phyloP scores from a whole-genome alignment of 2,797 vertebrate genomes.

The Bradypodion ventrale region DNA sequence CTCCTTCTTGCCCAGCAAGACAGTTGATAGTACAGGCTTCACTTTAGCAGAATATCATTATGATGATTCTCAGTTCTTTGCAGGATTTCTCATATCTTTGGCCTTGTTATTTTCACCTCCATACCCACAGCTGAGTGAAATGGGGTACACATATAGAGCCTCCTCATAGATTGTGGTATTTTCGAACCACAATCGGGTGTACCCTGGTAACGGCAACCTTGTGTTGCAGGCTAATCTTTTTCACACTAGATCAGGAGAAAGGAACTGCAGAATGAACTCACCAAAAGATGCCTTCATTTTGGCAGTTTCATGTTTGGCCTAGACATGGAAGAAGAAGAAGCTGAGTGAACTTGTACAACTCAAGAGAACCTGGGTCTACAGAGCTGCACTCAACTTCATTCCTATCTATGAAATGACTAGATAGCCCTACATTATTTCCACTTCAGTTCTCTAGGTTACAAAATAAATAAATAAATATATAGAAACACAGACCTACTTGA shows the following conservation, averaged over 20 bases:
- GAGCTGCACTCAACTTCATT: not conserved
- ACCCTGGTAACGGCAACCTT: too few relatives aligned
- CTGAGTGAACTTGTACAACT: not conserved
- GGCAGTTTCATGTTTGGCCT: too few relatives aligned
- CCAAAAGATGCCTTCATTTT: too few relatives aligned
- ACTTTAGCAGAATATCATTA: not conserved
- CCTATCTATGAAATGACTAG: not conserved
- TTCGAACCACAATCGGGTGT: too few relatives aligned
- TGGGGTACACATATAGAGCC: too few relatives aligned
- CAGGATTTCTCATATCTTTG: not conserved
- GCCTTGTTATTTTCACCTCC: not conserved
- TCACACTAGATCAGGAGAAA: too few relatives aligned
- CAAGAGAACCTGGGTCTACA: not conserved
- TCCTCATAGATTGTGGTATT: too few relatives aligned
- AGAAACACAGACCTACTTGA: not conserved
- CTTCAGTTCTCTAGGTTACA: not conserved
- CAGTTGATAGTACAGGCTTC: not conserved
- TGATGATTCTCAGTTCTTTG: not conserved
- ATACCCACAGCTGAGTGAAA: not conserved
- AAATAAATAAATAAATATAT: too few relatives aligned
- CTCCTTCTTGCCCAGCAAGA: not conserved
- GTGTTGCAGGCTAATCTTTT: too few relatives aligned
- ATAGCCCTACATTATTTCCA: not conserved
- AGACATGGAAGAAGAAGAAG: too few relatives aligned
- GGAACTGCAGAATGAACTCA: too few relatives aligned